Base-by-base conservation (phyloP, 2,113 vertebrate genomes). In the Mesocricetus auratus region DNA sequence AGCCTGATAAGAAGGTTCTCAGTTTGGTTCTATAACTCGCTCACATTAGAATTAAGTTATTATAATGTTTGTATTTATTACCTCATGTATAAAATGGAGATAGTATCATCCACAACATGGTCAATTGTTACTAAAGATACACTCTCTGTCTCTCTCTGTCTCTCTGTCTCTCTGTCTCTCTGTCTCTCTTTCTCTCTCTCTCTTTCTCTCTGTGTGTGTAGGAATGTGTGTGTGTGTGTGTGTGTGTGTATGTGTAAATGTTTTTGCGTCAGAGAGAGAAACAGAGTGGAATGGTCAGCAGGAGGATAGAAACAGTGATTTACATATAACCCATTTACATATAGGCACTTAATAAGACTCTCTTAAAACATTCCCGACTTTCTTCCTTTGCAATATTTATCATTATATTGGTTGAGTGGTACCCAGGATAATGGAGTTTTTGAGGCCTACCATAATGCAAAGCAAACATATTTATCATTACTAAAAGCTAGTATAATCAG, bases 61-160 rank as follows among this genome's bases (percentile, higher is more conserved):
- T 50, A 53, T 19, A 33, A 33, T 53, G 11, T 89, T 96, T 94
- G 11, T 36, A 86, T 36, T 92, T 92, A 94, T 87, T 88, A 5
- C 15, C 19, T 83, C 39, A 68, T 39, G 8, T 86, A 45, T 87
- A 81, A 90, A 81, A 68, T 87, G 26, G 24, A 9, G 42, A 77
- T 90, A 94, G 58, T 87, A 36, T 31, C 19, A 86, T 12, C 5
- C 33, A 58, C 77, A 50, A 62, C 86, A 8, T 3, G 3, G 1
- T 78, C 45, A 5, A 77, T 96, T 60, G 47, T 62, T 12, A 56
- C 74, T 69, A 89, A 88, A 39, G 33, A 12, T 39, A 39, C 3
- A 19, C 58, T 7, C 64, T 31, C 64, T 66, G 29, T 13, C 64
- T 66, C 64, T 31, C 31, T 33, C 12, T 33, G 2, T 16, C 13